phyloP scores from a whole-genome alignment of 2,113 vertebrate species.

The Anarrhichthys ocellatus region DNA sequence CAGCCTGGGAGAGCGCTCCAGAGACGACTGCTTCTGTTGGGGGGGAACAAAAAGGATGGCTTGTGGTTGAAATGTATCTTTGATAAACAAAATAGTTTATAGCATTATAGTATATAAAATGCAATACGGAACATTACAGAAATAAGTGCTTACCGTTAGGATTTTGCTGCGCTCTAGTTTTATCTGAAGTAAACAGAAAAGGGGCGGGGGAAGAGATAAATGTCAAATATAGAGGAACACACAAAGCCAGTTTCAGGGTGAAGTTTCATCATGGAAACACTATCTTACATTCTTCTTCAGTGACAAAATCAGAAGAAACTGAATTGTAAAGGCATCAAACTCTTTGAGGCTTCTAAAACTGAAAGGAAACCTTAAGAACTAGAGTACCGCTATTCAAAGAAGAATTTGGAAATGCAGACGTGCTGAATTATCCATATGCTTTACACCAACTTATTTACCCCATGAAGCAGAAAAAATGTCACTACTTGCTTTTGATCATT shows the following conservation, averaged over 20 bases:
- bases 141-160: constrained; percentile 76
- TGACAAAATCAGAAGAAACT: not conserved
- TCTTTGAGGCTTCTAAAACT: not conserved
- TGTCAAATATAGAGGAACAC: not conserved
- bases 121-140: not conserved
- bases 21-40: constrained; percentile 66
- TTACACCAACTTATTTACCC: not conserved
- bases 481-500: not conserved
- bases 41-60: not conserved
- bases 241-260: not conserved
- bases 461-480: not conserved
- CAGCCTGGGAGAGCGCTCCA: constrained; percentile 67
- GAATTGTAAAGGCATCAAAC: not conserved
- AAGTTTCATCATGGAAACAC: not conserved
- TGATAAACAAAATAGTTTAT: not conserved
- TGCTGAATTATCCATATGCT: not conserved
- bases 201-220: not conserved
- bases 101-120: not conserved
- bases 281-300: not conserved
- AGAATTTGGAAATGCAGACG: not conserved
- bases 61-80: not conserved
- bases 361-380: not conserved
- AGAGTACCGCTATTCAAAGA: not conserved
- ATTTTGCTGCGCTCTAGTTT: constrained; percentile 85
- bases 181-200: constrained; percentile 73